Evolutionary conservation across 2,113 vertebrate species (phyloP), one percentile per base, ranked within the genome.

Genomic region (Hemichromis elongatus): DNA sequence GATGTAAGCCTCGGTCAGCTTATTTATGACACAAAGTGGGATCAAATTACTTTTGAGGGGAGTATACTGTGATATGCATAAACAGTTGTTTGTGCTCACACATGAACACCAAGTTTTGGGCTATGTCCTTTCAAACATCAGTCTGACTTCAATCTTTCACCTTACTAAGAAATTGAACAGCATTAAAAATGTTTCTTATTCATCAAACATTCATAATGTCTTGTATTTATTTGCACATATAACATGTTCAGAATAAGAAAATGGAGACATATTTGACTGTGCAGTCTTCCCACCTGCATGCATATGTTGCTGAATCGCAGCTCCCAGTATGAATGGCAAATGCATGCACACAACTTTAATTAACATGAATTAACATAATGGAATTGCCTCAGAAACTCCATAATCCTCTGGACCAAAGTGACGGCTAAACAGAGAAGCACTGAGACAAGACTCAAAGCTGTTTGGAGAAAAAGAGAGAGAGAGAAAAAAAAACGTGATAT

Each of bases 331-430:
- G 79, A 88, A 88, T 45, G 81, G 45, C 68, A 80, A 81, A 42
- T 47, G 28, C 73, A 52, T 77, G 47, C 61, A 80, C 61, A 63
- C 47, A 81, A 70, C 40, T 87, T 82, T 66, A 83, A 90, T 90
- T 87, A 87, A 73, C 86, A 90, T 82, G 45, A 83, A 88, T 90
- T 87, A 85, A 50, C 88, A 91, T 91, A 88, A 90, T 84, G 61
- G 14, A 63, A 82, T 70, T 75, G 54, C 66, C 68, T 56, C 50
- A 56, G 75, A 87, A 89, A 86, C 66, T 81, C n/a, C 33, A 77
- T 83, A 85, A 86, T 88, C 81, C 70, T 82, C 63, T 83, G 16
- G 37, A 91, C 77, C 45, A 82, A 47, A 85, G 33, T 81, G 79
- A 33, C 3, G 18, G 12, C n/a, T 42, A 45, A 81, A 77, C 70